Base-by-base conservation (phyloP, 1,140 invertebrate genomes). In the Lepidotrigona ventralis region DNA sequence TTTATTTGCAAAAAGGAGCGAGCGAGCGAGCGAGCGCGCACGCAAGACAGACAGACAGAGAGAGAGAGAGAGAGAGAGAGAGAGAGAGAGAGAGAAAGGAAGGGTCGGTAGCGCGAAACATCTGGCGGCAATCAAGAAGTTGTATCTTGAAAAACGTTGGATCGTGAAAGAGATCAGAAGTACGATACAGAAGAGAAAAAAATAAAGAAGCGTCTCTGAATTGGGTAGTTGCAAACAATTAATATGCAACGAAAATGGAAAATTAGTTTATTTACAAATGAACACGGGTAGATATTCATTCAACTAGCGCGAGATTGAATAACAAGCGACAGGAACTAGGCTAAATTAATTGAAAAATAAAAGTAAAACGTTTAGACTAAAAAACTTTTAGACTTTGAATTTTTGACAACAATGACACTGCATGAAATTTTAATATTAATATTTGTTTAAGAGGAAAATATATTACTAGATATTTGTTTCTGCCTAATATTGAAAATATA, bases 41-140 rank as follows among this genome's bases (percentile, higher is more conserved):
- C n/a, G n/a, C n/a, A n/a, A n/a, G n/a, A n/a, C n/a, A n/a, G n/a
- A n/a, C n/a, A n/a, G n/a, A n/a, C n/a, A n/a, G 8, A 39, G 0
- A 39, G 8, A 39, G 39, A 9, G 8, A 39, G 6, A 9, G 39
- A 8, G 39, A 8, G 33, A 33, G 1, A 29, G 2, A 29, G 1
- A 29, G 39, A 46, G 0, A 46, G 39, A 46, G 39, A 8, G 39
- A 46, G 0, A 8, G 39, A 8, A 8, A 8, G 78, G 82, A 84
- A 81, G 80, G 66, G 72, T 83, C 46, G 66, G 77, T 79, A 89
- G 89, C 84, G 87, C 75, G 83, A 89, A 91, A 88, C 90, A 91
- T 89, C 88, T 91, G 90, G 88, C 84, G 83, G 85, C 85, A 91
- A 91, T 91, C 90, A 90, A 84, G 75, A 71, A 79, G 81, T 78